Evolutionary conservation across 2,797 vertebrate species (phyloP).

Genomic region (Peromyscus melanophrys): DNA sequence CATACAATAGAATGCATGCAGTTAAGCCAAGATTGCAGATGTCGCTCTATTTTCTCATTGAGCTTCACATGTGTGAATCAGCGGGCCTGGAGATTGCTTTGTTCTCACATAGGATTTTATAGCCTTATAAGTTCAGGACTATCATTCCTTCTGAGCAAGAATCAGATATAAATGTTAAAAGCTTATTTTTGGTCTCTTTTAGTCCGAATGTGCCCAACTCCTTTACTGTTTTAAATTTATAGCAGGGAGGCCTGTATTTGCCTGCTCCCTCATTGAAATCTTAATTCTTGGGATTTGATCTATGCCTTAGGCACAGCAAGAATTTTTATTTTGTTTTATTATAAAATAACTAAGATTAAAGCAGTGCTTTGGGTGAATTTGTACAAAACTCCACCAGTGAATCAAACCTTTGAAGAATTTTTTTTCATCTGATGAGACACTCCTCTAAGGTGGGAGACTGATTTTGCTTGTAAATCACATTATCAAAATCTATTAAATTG

Average conservation of each 20-base stretch:
- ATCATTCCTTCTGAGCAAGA: conserved; percentile 27
- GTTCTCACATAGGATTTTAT: not conserved
- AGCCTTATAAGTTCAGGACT: not conserved
- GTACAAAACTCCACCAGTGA: conserved; percentile 11
- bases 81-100: not conserved
- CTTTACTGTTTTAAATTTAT: conserved; percentile 32
- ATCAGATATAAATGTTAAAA: conserved; percentile 52
- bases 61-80: conserved; percentile 36
- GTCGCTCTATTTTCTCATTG: not conserved
- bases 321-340: conserved; percentile 65
- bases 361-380: conserved; percentile 44
- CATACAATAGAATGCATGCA: conserved; percentile 49
- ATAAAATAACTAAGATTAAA: conserved; percentile 43
- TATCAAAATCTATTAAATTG: conserved; percentile 74
- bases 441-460: conserved; percentile 55
- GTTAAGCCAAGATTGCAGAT: conserved; percentile 27
- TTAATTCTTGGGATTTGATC: conserved; percentile 61
- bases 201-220: not conserved
- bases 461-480: conserved; percentile 64
- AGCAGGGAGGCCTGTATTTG: not conserved
- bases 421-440: conserved; percentile 55
- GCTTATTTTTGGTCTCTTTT: conserved; percentile 13
- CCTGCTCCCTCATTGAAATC: conserved; percentile 60
- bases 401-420: conserved; percentile 41
- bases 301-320: conserved; percentile 26